These are phyloP conservation scores for Ectemnius continuus DNA, from an alignment of 2,888 invertebrate species.

Conservation along the genomic window DNA sequence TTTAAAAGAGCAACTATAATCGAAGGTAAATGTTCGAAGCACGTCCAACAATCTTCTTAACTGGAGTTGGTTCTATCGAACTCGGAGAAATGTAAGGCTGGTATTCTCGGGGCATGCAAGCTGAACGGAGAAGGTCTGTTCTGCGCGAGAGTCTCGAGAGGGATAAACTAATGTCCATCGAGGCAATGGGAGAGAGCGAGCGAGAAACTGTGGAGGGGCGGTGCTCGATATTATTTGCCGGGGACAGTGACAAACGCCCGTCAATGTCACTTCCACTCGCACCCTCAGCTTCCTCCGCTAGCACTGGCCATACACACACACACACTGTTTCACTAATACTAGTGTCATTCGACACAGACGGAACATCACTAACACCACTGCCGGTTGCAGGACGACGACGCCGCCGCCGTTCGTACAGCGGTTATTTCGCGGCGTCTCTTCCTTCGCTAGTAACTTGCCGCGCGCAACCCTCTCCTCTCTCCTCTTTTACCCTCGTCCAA, in stretches of 20 bases:
- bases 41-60: too few relatives aligned
- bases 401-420: not conserved
- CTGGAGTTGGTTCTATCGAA: too few relatives aligned
- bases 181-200: not conserved
- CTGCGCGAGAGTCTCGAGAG: not conserved
- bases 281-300: slow-evolving; percentile 59
- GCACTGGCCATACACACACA: slow-evolving; percentile 28
- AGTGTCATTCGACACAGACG: slow-evolving; percentile 36
- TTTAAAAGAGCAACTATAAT: too few relatives aligned
- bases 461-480: slow-evolving; percentile 21
- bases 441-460: not conserved
- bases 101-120: too few relatives aligned
- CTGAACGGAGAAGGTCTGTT: not conserved
- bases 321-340: slow-evolving; percentile 38
- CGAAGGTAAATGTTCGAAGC: too few relatives aligned
- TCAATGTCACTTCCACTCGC: slow-evolving; percentile 75
- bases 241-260: slow-evolving; percentile 77
- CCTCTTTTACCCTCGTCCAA: slow-evolving; percentile 33
- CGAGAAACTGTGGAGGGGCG: slow-evolving; percentile 38
- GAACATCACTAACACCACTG: slow-evolving; percentile 25
- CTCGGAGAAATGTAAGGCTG: too few relatives aligned
- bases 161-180: slow-evolving; percentile 1
- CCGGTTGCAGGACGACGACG: too few relatives aligned
- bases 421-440: not conserved
- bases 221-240: slow-evolving; percentile 75